Percentiles rank a stretch among this genome's conserved stretches.
phyloP scores from a whole-genome alignment of 2,113 vertebrate species.

The Opisthocomus hoazin region DNA sequence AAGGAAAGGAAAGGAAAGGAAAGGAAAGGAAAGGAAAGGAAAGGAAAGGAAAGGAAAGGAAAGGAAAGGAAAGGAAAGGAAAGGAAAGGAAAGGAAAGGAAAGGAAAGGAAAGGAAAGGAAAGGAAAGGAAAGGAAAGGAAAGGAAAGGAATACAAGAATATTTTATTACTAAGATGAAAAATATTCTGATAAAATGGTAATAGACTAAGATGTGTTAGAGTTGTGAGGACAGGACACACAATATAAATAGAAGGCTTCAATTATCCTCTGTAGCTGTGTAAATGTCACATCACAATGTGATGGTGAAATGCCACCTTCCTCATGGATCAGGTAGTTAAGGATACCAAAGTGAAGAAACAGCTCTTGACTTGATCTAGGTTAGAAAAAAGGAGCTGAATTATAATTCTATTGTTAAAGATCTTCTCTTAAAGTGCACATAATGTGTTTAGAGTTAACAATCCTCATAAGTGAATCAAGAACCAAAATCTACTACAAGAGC shows the following conservation, averaged over 20 bases:
- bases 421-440: accelerated
- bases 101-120: too few species aligned
- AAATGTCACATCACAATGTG: background rate
- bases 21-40: background rate
- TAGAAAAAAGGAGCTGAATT: background rate
- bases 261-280: background rate
- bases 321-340: background rate
- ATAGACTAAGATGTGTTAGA: background rate
- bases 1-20: too few species aligned
- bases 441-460: background rate
- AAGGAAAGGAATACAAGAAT: background rate
- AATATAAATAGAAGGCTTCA: background rate
- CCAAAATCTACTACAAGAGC: background rate
- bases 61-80: too few species aligned
- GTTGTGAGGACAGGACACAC: background rate
- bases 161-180: background rate
- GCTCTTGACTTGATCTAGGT: background rate
- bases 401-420: background rate
- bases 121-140: background rate
- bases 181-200: background rate
- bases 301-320: background rate
- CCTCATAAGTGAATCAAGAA: background rate
- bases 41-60: background rate
- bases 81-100: too few species aligned
- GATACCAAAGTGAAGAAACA: background rate